Base-by-base conservation (phyloP, 2,888 invertebrate species). In the Abrostola triplasia region DNA sequence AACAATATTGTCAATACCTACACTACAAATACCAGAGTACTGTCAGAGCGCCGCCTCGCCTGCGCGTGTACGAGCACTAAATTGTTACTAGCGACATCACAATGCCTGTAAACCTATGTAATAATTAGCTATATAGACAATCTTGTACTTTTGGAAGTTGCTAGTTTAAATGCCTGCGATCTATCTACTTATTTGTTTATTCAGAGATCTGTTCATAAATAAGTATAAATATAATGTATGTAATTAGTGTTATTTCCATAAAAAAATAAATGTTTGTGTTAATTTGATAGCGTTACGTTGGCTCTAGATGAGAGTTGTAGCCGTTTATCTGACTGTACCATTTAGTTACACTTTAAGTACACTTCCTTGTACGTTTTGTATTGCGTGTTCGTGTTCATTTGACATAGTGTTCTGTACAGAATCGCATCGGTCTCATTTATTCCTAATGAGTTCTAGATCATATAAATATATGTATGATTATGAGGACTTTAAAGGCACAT, bases 371-470 rank as follows among this genome's bases (percentile, higher is more conserved):
- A 77, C 76, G 73, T 84, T 84, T 84, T 83, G 77, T 83, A 85
- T 70, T 77, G 74, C 65, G 76, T 71, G 64, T 74, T 70, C 67
- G 58, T 67, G 37, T 69, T 74, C 63, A 61, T 67, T 76, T 82
- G 68, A 70, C 73, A 80, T 60, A 24, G 58, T 68, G 74, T 78
- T 79, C 74, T 79, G 78, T 80, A 78, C 76, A 81, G 83, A 78
- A 77, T 86, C 82, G 77, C 84, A 81, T 83, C 84, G 70, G 84
- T 84, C 83, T 84, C 84, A 87, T 88, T 77, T 89, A 90, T 88
- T 90, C 86, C 86, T 88, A 86, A 88, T 92, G 85, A 89, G 91
- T 94, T 94, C 94, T 94, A 94, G 94, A 94, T 94, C 94, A 93
- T 94, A 94, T 93, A 92, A 94, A 94, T 94, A 94, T 94, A 93